These are phyloP conservation scores for Anoplolepis gracilipes DNA, from an alignment of 1,140 invertebrate species.

Conservation along the genomic window DNA sequence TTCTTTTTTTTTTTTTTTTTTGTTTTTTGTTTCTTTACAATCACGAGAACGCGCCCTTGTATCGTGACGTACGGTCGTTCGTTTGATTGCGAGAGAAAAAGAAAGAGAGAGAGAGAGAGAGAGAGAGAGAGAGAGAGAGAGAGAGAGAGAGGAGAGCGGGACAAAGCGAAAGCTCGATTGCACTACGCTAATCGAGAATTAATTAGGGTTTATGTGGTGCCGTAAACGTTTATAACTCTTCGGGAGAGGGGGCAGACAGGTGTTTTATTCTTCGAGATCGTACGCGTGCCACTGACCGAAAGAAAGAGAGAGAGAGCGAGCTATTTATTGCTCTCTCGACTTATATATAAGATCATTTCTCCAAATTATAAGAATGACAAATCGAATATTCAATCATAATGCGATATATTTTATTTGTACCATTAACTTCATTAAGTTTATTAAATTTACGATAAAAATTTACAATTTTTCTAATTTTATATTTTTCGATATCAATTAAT, in stretches of 20 bases:
- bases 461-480: background rate
- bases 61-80: slow-evolving; percentile 39
- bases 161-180: slow-evolving; percentile 19
- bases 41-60: slow-evolving; percentile 2
- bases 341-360: slow-evolving; percentile 22
- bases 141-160: background rate
- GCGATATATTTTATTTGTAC: background rate
- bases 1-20: background rate
- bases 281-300: slow-evolving; percentile 63
- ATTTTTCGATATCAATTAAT: background rate
- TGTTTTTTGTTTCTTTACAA: background rate
- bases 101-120: no score
- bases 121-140: background rate
- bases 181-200: slow-evolving; percentile 82
- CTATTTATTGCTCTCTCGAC: slow-evolving; percentile 58
- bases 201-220: slow-evolving; percentile 84
- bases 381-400: background rate
- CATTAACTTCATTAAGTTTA: background rate
- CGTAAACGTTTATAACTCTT: slow-evolving; percentile 83
- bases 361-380: background rate
- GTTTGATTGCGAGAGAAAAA: background rate
- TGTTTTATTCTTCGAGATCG: slow-evolving; percentile 71
- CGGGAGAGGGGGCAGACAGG: slow-evolving; percentile 70
- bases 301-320: slow-evolving; percentile 47
- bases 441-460: background rate